Base-by-base conservation (phyloP, 2,888 invertebrate species). In the Punctoribates punctum region DNA sequence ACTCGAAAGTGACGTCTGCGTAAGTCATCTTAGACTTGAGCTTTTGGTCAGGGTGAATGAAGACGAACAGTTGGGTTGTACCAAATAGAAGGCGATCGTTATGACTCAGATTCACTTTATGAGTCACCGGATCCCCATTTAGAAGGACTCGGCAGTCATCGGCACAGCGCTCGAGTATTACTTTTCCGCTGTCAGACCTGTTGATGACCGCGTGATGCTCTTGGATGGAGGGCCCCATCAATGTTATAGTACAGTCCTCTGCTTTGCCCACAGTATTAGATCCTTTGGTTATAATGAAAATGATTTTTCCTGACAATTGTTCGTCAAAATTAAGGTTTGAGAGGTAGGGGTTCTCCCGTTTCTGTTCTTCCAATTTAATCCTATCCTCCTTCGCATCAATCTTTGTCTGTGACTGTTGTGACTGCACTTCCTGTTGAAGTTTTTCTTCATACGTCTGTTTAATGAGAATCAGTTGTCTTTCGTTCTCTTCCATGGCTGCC, bases 321-420 rank as follows among this genome's bases (percentile, higher is more conserved):
- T 87, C 85, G 81, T 88, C 88, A 80, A 85, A 83, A 82, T 88
- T 88, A 77, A 88, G 80, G 81, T 88, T 88, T 81, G 83, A 86
- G 54, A 88, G 80, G 81, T 87, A 86, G 3, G 87, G 85, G 70
- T 83, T 82, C 3, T 23, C 27, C 29, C 46, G 42, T 60, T 78
- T 78, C 27, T 82, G 82, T 75, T 82, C 81, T 3, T 82, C 81
- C 5, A 82, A 78, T 70, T 83, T 34, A 48, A 77, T 46, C 2
- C 77, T 65, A n/a, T 73, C 76, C 9, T 77, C 77, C 70, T 75
- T 23, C 13, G 1, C 13, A 17, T 34, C 62, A 17, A 0, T 34
- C 73, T 83, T 81, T 73, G 82, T 81, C 81, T 81, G 80, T 4
- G 82, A 78, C 70, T 76, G 81, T 81, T 62, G 46, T 8, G n/a